Conservation (phyloP, 2,113 vertebrate species). For the Hippolais icterina region DNA sequence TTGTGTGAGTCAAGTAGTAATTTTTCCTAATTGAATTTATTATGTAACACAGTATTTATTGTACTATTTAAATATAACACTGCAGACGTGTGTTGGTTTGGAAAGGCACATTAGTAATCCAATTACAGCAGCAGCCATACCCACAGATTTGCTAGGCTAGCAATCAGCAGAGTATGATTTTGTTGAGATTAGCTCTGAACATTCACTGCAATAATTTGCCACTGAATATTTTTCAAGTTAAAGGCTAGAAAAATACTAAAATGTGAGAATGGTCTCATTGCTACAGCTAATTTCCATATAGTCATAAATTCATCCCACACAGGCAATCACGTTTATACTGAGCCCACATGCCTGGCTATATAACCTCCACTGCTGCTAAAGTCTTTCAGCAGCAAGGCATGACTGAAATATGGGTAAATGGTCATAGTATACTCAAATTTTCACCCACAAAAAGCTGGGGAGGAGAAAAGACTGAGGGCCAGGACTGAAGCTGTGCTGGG, state of each 20-base stretch:
- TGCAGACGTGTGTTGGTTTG: background rate
- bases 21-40: background rate
- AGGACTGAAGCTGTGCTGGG: background rate
- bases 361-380: background rate
- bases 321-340: background rate
- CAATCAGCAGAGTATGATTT: background rate
- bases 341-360: background rate
- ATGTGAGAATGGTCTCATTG: background rate
- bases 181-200: conserved; percentile 5
- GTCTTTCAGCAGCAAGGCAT: background rate
- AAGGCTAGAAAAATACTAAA: background rate
- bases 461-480: background rate
- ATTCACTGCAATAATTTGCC: background rate
- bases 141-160: background rate
- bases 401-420: background rate
- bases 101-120: conserved; percentile 39
- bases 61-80: background rate
- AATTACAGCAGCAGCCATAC: conserved; percentile 3
- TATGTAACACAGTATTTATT: background rate
- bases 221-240: background rate
- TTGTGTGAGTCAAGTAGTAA: background rate
- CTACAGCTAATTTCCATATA: background rate
- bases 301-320: background rate
- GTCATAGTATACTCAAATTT: background rate
- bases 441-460: background rate